A percentile compares a stretch with the other conserved stretches of the same genome.
phyloP scores from a whole-genome alignment of 2,113 vertebrate genomes.

The Sakesphorus luctuosus region DNA sequence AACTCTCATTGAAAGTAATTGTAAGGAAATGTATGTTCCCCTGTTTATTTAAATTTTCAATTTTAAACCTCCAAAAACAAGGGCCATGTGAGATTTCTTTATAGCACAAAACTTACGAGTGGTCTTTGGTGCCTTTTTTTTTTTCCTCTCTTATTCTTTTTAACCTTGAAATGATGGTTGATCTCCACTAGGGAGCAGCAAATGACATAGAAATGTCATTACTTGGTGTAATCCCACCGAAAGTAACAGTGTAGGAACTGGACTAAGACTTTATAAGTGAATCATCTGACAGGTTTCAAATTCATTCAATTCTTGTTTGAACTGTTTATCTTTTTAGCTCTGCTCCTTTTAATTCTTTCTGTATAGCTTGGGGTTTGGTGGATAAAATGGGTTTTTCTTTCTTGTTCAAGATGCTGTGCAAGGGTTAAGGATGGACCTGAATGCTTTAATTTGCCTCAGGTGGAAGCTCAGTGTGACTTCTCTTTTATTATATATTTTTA shows the following conservation, averaged over 20 bases:
- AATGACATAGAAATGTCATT: conserved; percentile 31
- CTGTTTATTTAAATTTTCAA: not conserved
- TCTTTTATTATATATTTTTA: not conserved
- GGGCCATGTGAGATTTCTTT: not conserved
- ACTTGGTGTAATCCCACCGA: not conserved
- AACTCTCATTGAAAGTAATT: not conserved
- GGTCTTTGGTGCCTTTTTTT: not conserved
- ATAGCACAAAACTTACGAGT: not conserved
- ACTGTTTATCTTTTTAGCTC: not conserved
- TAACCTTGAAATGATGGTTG: not conserved
- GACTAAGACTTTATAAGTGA: not conserved
- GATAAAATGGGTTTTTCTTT: not conserved
- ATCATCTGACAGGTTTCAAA: not conserved
- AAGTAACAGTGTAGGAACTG: not conserved
- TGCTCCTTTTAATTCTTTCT: not conserved
- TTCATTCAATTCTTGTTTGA: not conserved
- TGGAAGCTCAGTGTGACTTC: not conserved
- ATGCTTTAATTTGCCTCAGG: not conserved
- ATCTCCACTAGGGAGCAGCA: conserved; percentile 71
- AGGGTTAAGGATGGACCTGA: not conserved
- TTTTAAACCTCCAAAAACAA: not conserved
- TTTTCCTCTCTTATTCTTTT: not conserved
- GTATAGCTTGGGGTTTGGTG: not conserved
- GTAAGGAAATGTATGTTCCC: not conserved
- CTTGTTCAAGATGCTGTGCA: not conserved